Evolutionary conservation across 1,140 invertebrate species (phyloP), one percentile per base, ranked within the genome.

Genomic region (Fragariocoptes setiger): DNA sequence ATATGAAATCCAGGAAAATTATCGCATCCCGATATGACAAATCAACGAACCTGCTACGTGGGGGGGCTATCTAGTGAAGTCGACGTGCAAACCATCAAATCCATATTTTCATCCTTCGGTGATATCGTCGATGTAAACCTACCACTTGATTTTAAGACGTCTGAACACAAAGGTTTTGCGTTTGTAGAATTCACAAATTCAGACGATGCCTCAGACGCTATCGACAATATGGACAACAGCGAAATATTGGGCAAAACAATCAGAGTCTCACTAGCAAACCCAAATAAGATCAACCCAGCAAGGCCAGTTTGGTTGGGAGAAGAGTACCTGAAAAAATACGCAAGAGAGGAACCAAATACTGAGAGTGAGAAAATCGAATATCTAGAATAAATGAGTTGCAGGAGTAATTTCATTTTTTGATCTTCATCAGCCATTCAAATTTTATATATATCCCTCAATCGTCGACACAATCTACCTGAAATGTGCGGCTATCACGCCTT

Each of bases 221-320:
- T 99, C 54, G 90, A 99, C 61, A 99, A 99, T 53, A 94, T 97
- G 88, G 90, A 97, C 65, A 85, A 97, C 56, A 78, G 83, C 0
- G 90, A 99, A 62, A 61, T 97, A 15, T 97, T 85, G 68, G 90
- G 90, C 0, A 67, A 82, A 47, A 95, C 86, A 42, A 80, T 99
- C 47, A 66, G 86, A 52, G 86, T 94, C 1, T 97, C 95, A 56
- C 68, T 95, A 46, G 88, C 90, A 0, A 90, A 90, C 51, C 88
- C 90, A 19, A 77, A 83, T 52, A 72, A 78, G 50, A 78, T 90
- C 37, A 82, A 80, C 42, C 86, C 79, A 13, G 76, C 77, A 1
- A 69, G 76, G 41, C 37, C 50, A 54, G 83, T 99, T 8, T 97
- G 90, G 90, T 72, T 80, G 4, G 86, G 94, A 55, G 90, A 97